phyloP scores from a whole-genome alignment of 2,888 invertebrate species.

The Melanostoma mellinum region DNA sequence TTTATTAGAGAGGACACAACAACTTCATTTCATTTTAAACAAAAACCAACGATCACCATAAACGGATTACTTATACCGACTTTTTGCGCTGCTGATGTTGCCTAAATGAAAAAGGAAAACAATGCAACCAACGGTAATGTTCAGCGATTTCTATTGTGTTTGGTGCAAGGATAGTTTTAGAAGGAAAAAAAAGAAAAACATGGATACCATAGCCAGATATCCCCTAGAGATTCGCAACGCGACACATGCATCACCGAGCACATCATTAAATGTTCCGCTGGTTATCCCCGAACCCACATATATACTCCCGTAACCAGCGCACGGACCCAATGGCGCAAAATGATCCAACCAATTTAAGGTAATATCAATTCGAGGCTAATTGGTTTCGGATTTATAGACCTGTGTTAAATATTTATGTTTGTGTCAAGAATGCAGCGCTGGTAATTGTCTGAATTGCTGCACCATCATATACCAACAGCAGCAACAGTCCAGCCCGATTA shows the following conservation, averaged over 20 bases:
- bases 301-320: slow-evolving; percentile 25
- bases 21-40: slow-evolving; percentile 48
- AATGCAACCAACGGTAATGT: slow-evolving; percentile 71
- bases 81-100: slow-evolving; percentile 32
- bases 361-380: slow-evolving; percentile 73
- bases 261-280: slow-evolving; percentile 69
- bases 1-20: slow-evolving; percentile 66
- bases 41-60: slow-evolving; percentile 56
- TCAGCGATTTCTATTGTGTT: slow-evolving; percentile 70
- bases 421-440: slow-evolving; percentile 73
- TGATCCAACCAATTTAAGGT: slow-evolving; percentile 73
- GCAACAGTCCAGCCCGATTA: slow-evolving; percentile 70
- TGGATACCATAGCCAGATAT: slow-evolving; percentile 18
- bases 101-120: slow-evolving; percentile 62
- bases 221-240: slow-evolving; percentile 53
- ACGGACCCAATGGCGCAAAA: slow-evolving; percentile 66
- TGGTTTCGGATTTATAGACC: slow-evolving; percentile 73
- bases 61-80: slow-evolving; percentile 53
- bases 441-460: slow-evolving; percentile 73
- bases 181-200: slow-evolving; percentile 18
- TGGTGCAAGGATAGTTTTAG: slow-evolving; percentile 47
- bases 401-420: slow-evolving; percentile 73
- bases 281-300: slow-evolving; percentile 46
- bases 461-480: slow-evolving; percentile 61
- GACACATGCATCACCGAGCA: slow-evolving; percentile 69